A percentile compares a stretch with the other conserved stretches of the same genome.
Evolutionary conservation across 2,888 invertebrate species (phyloP).

Genomic region (Pyralis farinalis): DNA sequence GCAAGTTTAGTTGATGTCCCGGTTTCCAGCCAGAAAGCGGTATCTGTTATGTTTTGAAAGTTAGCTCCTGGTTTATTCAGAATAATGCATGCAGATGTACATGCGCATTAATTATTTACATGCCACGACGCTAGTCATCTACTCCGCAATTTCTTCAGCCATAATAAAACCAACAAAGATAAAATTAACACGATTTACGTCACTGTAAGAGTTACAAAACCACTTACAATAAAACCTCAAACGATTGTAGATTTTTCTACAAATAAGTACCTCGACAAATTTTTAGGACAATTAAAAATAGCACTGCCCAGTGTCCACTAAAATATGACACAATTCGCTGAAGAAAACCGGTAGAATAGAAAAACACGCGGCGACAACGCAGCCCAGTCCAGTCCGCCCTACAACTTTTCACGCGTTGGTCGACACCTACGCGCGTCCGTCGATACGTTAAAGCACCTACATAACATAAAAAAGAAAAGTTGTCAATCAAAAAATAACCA

Average conservation of each 20-base stretch:
- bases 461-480: conserved; percentile 18
- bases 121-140: conserved; percentile 4
- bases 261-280: conserved; percentile 25
- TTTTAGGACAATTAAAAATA: conserved; percentile 62
- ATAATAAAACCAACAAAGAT: not conserved
- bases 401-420: conserved; percentile 67
- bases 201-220: not conserved
- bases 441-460: conserved; percentile 25
- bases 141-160: not conserved
- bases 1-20: too few species aligned
- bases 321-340: conserved; percentile 58
- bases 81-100: not conserved
- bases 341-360: conserved; percentile 60
- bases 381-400: conserved; percentile 60
- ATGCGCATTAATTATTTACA: conserved; percentile 6
- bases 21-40: too few species aligned
- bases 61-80: too few species aligned
- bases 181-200: not conserved
- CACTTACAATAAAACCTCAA: conserved; percentile 12
- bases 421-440: conserved; percentile 52
- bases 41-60: too few species aligned
- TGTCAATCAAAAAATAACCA: not conserved
- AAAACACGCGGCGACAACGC: conserved; percentile 57
- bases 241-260: conserved; percentile 11
- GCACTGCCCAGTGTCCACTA: conserved; percentile 52